A percentile compares a stretch with the other conserved stretches of the same genome.
Conservation (phyloP, 2,888 invertebrate species). For the Drosophila ustulata region DNA sequence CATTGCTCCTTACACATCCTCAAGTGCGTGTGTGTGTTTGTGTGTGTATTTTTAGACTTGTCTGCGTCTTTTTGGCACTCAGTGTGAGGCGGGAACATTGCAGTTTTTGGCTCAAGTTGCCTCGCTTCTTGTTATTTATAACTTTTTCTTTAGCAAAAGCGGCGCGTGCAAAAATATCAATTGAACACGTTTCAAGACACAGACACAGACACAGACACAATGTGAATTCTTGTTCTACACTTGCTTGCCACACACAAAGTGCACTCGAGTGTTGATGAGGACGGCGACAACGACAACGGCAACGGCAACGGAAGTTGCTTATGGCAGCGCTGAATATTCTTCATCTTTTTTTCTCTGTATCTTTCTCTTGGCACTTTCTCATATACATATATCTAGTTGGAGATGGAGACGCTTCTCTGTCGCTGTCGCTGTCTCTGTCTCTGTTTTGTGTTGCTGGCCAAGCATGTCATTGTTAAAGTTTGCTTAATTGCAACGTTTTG, state of each 20-base stretch:
- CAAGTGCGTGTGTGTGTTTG: constrained; percentile 48
- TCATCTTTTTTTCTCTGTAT: constrained; percentile 8
- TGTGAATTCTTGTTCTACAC: constrained; percentile 52
- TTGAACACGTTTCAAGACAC: constrained; percentile 76
- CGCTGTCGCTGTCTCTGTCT: not conserved
- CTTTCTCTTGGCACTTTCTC: constrained; percentile 18
- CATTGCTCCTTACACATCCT: constrained; percentile 50
- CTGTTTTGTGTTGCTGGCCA: constrained; percentile 19
- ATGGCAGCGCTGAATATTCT: constrained; percentile 35
- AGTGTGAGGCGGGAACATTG: constrained; percentile 66
- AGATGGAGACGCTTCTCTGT: constrained; percentile 38
- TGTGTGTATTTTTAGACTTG: constrained; percentile 68
- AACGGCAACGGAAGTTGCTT: constrained; percentile 63
- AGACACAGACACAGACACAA: constrained; percentile 35
- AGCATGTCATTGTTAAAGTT: constrained; percentile 69
- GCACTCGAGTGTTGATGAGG: constrained; percentile 65
- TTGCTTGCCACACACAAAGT: constrained; percentile 41
- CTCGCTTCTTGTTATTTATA: constrained; percentile 74
- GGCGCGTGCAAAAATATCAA: constrained; percentile 79
- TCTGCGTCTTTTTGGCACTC: constrained; percentile 68
- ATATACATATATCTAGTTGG: constrained; percentile 42
- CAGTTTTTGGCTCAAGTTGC: constrained; percentile 65
- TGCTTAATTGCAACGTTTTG: constrained; percentile 81
- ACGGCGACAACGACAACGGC: constrained; percentile 38
- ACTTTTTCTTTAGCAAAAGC: constrained; percentile 72